A percentile compares a stretch with the other conserved stretches of the same genome.
Conservation (phyloP, 2,888 invertebrate species). For the Phyllotreta striolata region DNA sequence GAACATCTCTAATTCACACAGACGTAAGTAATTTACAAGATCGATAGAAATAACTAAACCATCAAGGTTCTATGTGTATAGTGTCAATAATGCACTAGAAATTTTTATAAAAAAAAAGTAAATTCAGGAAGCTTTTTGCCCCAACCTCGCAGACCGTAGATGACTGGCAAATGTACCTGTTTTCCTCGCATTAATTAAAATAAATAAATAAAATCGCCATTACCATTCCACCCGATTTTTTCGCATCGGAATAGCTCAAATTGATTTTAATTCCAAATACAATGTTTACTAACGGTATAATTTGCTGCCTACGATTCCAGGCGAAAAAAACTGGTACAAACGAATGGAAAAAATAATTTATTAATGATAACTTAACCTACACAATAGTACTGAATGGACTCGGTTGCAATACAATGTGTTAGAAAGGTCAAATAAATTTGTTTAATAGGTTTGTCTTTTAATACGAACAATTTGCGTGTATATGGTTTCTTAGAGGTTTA, state of each 20-base stretch:
- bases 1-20: constrained; percentile 56
- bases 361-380: constrained; percentile 20
- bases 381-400: constrained; percentile 15
- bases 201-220: constrained; percentile 14
- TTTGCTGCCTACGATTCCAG: constrained; percentile 12
- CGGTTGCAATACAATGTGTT: constrained; percentile 2
- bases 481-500: constrained; percentile 5
- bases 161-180: neutral
- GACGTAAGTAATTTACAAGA: constrained; percentile 52
- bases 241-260: constrained; percentile 15
- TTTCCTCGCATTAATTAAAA: neutral
- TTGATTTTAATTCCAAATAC: constrained; percentile 21
- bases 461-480: constrained; percentile 18
- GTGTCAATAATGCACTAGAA: too few relatives aligned
- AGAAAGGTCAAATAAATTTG: constrained; percentile 23
- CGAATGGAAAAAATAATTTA: constrained; percentile 14
- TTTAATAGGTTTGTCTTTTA: constrained; percentile 11
- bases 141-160: too few relatives aligned
- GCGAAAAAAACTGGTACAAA: constrained; percentile 11
- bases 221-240: constrained; percentile 11
- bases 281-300: constrained; percentile 20
- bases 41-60: neutral
- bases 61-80: neutral
- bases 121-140: too few relatives aligned
- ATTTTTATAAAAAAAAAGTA: too few relatives aligned